These are phyloP conservation scores for Mimas tiliae DNA, from an alignment of 2,888 invertebrate species.

Conservation along the genomic window DNA sequence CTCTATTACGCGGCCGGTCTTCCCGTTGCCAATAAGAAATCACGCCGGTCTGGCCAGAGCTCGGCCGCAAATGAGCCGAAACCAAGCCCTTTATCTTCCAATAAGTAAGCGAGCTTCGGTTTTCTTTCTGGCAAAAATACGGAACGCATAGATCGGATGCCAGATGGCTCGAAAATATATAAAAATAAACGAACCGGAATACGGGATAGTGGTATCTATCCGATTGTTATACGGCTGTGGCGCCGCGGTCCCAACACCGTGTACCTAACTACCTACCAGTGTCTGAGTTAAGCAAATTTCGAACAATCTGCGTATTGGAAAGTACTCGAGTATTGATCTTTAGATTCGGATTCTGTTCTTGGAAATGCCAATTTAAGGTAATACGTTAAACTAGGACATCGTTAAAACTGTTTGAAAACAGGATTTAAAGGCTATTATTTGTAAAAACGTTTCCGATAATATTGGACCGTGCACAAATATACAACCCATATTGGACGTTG, in stretches of 20 bases:
- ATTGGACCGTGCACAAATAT: too few relatives aligned
- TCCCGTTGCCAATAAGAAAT: constrained; percentile 74
- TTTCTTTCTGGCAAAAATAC: constrained; percentile 55
- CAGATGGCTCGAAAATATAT: constrained; percentile 76
- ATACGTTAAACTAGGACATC: neutral
- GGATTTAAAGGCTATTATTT: neutral
- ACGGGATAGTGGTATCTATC: constrained; percentile 60
- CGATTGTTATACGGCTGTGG: constrained; percentile 71
- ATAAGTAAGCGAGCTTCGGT: constrained; percentile 75
- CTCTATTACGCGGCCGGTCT: constrained; percentile 63
- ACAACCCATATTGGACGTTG: constrained; percentile 24
- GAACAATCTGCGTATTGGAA: constrained; percentile 1
- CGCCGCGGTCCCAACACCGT: constrained; percentile 32
- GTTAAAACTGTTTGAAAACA: neutral
- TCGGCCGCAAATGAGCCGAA: constrained; percentile 79
- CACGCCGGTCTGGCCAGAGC: constrained; percentile 71
- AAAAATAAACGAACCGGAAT: constrained; percentile 75
- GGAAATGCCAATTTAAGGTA: neutral
- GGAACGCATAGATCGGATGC: constrained; percentile 61
- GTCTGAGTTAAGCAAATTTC: constrained; percentile 21
- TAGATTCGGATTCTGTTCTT: neutral
- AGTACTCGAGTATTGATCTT: constrained; percentile 8
- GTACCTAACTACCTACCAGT: neutral
- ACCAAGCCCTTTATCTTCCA: constrained; percentile 79
- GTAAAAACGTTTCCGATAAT: neutral